Percentiles rank a stretch among this genome's conserved stretches.
These are phyloP conservation scores for Rhinoderma darwinii DNA, from an alignment of 2,113 vertebrate species.

Conservation along the genomic window DNA sequence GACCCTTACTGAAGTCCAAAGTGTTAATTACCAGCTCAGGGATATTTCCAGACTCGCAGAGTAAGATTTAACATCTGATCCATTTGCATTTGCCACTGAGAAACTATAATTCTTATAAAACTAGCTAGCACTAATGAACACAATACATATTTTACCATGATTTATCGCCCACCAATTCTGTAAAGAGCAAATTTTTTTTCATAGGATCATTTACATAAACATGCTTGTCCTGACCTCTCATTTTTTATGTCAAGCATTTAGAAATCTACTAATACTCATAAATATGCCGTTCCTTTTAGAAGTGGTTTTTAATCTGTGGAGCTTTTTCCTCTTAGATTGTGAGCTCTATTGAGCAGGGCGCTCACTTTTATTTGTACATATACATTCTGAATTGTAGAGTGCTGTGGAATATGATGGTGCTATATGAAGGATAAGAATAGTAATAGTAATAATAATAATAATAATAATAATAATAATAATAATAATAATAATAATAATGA, in stretches of 20 bases:
- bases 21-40: constrained; percentile 28
- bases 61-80: constrained; percentile 21
- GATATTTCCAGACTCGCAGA: neutral
- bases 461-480: too few relatives aligned
- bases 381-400: too few relatives aligned
- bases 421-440: too few relatives aligned
- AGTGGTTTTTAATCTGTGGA: neutral
- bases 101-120: constrained; percentile 20
- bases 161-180: neutral
- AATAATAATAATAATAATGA: too few relatives aligned
- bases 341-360: too few relatives aligned
- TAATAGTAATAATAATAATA: too few relatives aligned
- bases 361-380: too few relatives aligned
- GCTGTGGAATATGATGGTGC: too few relatives aligned
- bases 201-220: constrained; percentile 1
- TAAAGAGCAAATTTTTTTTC: neutral
- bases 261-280: neutral
- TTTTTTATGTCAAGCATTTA: neutral
- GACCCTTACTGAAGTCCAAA: neutral
- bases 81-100: constrained; percentile 16
- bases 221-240: neutral
- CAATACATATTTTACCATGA: constrained; percentile 33
- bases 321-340: too few relatives aligned
- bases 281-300: neutral
- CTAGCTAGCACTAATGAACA: constrained; percentile 30